Evolutionary conservation across 2,888 invertebrate genomes (phyloP).

Genomic region (Drosophila acutilabella): DNA sequence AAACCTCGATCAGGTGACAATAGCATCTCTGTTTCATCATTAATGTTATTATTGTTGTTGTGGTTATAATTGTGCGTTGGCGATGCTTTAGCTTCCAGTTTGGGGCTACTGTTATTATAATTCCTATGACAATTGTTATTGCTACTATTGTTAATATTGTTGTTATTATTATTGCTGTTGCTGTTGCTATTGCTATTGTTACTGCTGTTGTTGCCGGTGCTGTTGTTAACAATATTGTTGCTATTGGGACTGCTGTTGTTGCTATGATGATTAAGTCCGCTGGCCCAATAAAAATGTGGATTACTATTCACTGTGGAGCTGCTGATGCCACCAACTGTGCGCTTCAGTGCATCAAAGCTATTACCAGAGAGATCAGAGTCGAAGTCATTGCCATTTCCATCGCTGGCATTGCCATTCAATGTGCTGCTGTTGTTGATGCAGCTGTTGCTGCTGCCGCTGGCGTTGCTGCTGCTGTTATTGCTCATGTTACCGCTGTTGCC

Average conservation of each 20-base stretch:
- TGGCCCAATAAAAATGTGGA: slow-evolving; percentile 65
- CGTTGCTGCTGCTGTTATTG: slow-evolving; percentile 14
- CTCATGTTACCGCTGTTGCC: slow-evolving; percentile 73
- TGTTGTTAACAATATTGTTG: slow-evolving; percentile 14
- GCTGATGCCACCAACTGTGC: slow-evolving; percentile 44
- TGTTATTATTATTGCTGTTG: slow-evolving; percentile 27
- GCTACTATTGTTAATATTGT: slow-evolving; percentile 32
- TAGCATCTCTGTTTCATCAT: slow-evolving; percentile 23
- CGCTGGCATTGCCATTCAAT: slow-evolving; percentile 53
- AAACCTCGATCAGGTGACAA: slow-evolving; percentile 44
- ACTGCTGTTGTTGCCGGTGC: slow-evolving; percentile 1
- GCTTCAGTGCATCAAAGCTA: slow-evolving; percentile 77
- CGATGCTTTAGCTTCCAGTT: slow-evolving; percentile 44
- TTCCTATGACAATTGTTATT: slow-evolving; percentile 35
- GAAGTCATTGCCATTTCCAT: slow-evolving; percentile 25
- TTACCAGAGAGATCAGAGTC: slow-evolving; percentile 51
- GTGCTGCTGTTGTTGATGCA: slow-evolving; percentile 15
- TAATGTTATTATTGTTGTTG: slow-evolving; percentile 45
- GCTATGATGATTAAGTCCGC: slow-evolving; percentile 53
- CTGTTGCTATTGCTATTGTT: slow-evolving; percentile 10
- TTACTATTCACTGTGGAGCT: slow-evolving; percentile 27
- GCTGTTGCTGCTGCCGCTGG: slow-evolving; percentile 8
- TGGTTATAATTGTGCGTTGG: slow-evolving; percentile 47
- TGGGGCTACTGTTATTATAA: slow-evolving; percentile 50
- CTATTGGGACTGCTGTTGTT: slow-evolving; percentile 19